These are phyloP conservation scores for Eudasyphora cyanicolor DNA, from an alignment of 2,888 invertebrate genomes.

Conservation along the genomic window DNA sequence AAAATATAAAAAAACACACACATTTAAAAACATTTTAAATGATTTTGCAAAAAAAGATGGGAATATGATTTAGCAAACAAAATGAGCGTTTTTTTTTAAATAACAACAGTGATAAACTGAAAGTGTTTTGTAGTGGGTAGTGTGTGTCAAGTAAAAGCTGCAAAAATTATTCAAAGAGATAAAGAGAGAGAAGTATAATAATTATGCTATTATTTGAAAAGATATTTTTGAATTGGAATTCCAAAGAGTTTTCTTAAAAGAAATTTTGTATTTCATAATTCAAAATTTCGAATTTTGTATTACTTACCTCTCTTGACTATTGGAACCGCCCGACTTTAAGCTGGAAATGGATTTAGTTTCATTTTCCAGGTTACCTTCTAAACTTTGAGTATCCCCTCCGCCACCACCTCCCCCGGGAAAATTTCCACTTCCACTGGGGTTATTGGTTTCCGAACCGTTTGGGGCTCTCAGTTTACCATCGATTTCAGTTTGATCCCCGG, in stretches of 20 bases:
- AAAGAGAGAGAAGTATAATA: too few species aligned
- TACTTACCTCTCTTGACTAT: slow-evolving; percentile 87
- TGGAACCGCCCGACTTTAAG: slow-evolving; percentile 88
- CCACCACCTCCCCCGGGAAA: slow-evolving; percentile 83
- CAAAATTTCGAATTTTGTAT: background rate
- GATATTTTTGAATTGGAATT: background rate
- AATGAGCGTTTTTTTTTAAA: slow-evolving; percentile 19
- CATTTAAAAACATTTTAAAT: slow-evolving; percentile 7
- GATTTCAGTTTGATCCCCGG: slow-evolving; percentile 52
- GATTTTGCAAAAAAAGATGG: background rate
- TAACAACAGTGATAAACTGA: slow-evolving; percentile 15
- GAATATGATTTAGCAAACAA: slow-evolving; percentile 34
- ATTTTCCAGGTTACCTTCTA: slow-evolving; percentile 95
- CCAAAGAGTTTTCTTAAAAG: background rate
- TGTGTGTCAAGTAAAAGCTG: slow-evolving; percentile 57
- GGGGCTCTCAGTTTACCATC: slow-evolving; percentile 60
- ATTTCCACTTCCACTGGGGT: slow-evolving; percentile 65
- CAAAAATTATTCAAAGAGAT: slow-evolving; percentile 10
- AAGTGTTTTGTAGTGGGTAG: slow-evolving; percentile 39
- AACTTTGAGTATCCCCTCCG: slow-evolving; percentile 94
- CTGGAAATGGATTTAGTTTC: slow-evolving; percentile 95
- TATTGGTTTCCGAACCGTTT: slow-evolving; percentile 58
- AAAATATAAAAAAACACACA: background rate
- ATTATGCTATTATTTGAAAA: too few species aligned
- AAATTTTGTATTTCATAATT: background rate